These are phyloP conservation scores for Drosophila miranda DNA, from an alignment of 1,140 invertebrate species.

Conservation along the genomic window DNA sequence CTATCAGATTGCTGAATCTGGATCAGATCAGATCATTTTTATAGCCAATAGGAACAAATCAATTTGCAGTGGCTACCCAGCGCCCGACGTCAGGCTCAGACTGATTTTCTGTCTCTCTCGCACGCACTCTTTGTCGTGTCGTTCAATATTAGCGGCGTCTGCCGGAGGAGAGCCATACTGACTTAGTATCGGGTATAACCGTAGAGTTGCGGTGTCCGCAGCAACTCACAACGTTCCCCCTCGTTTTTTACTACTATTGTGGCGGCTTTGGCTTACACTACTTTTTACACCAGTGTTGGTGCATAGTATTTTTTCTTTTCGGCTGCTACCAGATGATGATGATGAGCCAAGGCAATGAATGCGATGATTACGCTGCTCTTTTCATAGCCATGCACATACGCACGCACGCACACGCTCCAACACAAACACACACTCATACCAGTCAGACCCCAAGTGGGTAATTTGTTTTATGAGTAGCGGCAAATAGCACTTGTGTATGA, in stretches of 20 bases:
- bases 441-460: conserved; percentile 77
- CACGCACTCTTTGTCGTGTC: too few relatives aligned
- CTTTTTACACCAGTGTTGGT: conserved; percentile 44
- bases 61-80: too few relatives aligned
- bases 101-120: too few relatives aligned
- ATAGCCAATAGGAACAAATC: too few relatives aligned
- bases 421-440: conserved; percentile 51
- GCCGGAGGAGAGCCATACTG: too few relatives aligned
- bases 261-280: conserved; percentile 44
- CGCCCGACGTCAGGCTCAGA: too few relatives aligned
- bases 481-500: conserved; percentile 74
- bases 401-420: conserved; percentile 1
- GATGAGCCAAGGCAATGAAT: conserved; percentile 22
- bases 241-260: conserved; percentile 71
- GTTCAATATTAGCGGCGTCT: too few relatives aligned
- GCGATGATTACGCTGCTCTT: conserved; percentile 77
- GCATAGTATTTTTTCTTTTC: conserved; percentile 52
- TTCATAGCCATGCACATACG: conserved; percentile 52
- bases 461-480: conserved; percentile 80
- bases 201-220: too few relatives aligned
- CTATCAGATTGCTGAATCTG: too few relatives aligned
- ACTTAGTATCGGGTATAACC: too few relatives aligned
- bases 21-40: too few relatives aligned
- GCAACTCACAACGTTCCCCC: too few relatives aligned
- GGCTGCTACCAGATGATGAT: conserved; percentile 45